phyloP scores from a whole-genome alignment of 2,113 vertebrate genomes.

The Odontophorus gujanensis region DNA sequence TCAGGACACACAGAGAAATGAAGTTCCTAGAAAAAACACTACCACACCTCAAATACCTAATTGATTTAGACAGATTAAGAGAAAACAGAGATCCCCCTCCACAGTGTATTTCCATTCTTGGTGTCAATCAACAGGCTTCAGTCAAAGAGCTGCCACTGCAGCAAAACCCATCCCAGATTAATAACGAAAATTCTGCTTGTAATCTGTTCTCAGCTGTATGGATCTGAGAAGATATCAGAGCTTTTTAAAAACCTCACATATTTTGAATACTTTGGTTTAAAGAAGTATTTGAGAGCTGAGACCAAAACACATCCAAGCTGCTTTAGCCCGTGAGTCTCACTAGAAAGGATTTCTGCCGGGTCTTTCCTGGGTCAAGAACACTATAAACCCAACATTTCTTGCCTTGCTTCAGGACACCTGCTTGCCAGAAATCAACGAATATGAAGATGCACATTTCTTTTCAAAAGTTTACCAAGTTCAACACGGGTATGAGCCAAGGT shows the following conservation, averaged over 20 bases:
- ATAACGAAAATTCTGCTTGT: constrained; percentile 33
- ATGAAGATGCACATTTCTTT: neutral
- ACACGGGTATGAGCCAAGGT: neutral
- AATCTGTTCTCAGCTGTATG: constrained; percentile 12
- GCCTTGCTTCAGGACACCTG: neutral
- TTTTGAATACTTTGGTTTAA: constrained; percentile 20
- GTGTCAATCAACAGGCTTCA: constrained; percentile 38
- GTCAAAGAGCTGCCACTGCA: constrained; percentile 32
- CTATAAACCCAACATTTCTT: neutral
- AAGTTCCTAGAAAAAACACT: constrained; percentile 68
- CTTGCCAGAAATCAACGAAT: neutral
- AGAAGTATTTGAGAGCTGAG: neutral
- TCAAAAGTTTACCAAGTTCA: neutral
- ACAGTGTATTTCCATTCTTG: constrained; percentile 11
- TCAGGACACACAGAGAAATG: constrained; percentile 70
- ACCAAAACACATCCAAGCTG: neutral
- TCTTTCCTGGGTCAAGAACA: neutral
- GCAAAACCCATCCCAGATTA: constrained; percentile 33
- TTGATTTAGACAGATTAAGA: constrained; percentile 65
- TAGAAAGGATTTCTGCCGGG: neutral
- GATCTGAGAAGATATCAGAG: constrained; percentile 30
- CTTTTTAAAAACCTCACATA: neutral
- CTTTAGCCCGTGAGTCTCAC: neutral
- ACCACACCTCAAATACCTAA: constrained; percentile 60
- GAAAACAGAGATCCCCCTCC: constrained; percentile 41